phyloP scores from a whole-genome alignment of 2,888 invertebrate species.

The Lithophane socia region DNA sequence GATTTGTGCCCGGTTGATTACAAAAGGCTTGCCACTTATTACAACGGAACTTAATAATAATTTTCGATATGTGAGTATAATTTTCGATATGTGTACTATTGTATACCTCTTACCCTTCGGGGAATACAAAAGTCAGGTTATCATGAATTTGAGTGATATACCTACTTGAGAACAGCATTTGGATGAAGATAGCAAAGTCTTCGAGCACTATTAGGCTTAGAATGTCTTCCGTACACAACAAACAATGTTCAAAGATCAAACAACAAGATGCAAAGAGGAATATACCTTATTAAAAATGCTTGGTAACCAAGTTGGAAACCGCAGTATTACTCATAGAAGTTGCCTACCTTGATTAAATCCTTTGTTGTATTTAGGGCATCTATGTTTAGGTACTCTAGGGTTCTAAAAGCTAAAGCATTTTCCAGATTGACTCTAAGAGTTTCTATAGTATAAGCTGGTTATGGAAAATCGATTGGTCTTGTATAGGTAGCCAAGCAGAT shows the following conservation, averaged over 20 bases:
- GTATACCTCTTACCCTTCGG: background rate
- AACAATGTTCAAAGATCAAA: constrained; percentile 22
- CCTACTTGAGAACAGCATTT: background rate
- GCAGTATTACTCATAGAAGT: constrained; percentile 12
- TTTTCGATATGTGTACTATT: background rate
- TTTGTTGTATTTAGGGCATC: constrained; percentile 37
- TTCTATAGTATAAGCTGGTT: background rate
- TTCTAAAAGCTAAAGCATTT: background rate
- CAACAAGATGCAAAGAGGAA: constrained; percentile 1
- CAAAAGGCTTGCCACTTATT: background rate
- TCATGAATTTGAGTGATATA: background rate
- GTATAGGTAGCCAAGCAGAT: constrained; percentile 7
- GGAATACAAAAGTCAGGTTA: background rate
- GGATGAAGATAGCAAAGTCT: background rate
- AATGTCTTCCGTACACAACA: background rate
- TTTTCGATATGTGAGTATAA: background rate
- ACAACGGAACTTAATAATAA: background rate
- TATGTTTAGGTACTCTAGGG: background rate
- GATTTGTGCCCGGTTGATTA: background rate
- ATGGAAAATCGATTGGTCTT: constrained; percentile 5
- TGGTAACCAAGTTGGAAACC: constrained; percentile 17
- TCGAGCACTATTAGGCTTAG: background rate
- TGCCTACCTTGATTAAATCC: constrained; percentile 48
- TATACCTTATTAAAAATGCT: constrained; percentile 21
- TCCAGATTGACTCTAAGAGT: constrained; percentile 22